phyloP scores from a whole-genome alignment of 2,797 vertebrate genomes.

The Sebastes minor region DNA sequence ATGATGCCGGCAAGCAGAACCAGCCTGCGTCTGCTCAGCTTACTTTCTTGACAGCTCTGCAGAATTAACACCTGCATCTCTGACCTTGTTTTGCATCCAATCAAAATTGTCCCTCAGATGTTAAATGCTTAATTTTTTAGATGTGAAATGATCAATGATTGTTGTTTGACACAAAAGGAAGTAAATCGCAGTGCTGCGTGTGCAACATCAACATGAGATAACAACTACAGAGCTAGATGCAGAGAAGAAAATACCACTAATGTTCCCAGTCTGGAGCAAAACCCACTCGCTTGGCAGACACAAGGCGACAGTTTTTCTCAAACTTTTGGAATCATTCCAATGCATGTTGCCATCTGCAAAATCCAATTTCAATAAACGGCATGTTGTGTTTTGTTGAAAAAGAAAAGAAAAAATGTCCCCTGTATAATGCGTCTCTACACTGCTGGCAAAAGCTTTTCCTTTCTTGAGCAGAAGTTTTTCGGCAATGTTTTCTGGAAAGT shows the following conservation, averaged over 20 bases:
- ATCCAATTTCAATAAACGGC: constrained; percentile 38
- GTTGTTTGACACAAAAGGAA: constrained; percentile 1
- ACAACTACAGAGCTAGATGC: constrained; percentile 28
- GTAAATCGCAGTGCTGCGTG: neutral
- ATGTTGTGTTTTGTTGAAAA: constrained; percentile 33
- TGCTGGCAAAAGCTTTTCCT: constrained; percentile 10
- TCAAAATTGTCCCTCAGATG: neutral
- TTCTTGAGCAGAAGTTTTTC: neutral
- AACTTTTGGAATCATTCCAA: constrained; percentile 36
- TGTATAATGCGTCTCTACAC: constrained; percentile 28
- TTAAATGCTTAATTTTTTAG: constrained; percentile 1
- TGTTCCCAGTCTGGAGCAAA: constrained; percentile 21
- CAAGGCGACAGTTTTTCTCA: constrained; percentile 6
- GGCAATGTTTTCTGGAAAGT: constrained; percentile 11
- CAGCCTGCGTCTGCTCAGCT: neutral
- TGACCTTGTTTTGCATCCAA: neutral
- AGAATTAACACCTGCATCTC: neutral
- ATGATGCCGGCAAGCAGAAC: neutral
- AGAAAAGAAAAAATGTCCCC: neutral
- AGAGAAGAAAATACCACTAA: constrained; percentile 13
- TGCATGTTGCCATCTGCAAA: constrained; percentile 48
- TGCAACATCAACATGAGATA: constrained; percentile 6
- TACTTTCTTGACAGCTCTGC: neutral
- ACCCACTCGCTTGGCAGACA: constrained; percentile 40
- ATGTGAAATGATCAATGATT: constrained; percentile 2